Base-by-base conservation (phyloP, 2,888 invertebrate genomes). In the Cheilosia vulpina region DNA sequence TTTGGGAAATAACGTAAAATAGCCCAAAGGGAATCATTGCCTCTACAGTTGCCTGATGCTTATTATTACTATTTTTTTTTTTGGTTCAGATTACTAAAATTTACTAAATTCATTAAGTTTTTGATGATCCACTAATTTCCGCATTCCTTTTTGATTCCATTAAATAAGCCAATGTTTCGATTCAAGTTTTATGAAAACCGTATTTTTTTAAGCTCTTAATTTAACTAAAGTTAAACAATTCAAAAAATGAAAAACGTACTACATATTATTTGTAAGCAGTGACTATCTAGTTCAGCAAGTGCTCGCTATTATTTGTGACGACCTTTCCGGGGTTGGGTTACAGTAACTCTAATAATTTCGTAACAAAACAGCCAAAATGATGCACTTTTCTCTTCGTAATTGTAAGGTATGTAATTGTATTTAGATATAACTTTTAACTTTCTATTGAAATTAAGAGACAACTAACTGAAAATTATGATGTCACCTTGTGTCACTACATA, bases 141-240 rank as follows among this genome's bases (percentile, higher is more conserved):
- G 50, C 31, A 41, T 72, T 21, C 2, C 2, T 24, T 55, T 43
- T 58, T 17, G 13, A 47, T n/a, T 65, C 3, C 9, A 62, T 65
- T n/a, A 19, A 34, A 19, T 69, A 55, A 71, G 47, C 69, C 69
- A 62, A 63, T 78, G 31, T 63, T 21, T 63, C 68, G 55, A 71
- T 78, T 63, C 13, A 62, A 78, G 78, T 78, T 78, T 78, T 63
- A 78, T 78, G 78, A 78, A 78, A 78, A 78, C 78, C 78, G 55
- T 71, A 63, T 57, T 69, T 78, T 41, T 45, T 63, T 34, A 78
- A 75, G 75, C 65, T 63, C 69, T 63, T 52, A 60, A 52, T 41
- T 27, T 60, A 66, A 68, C 31, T 38, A 38, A 62, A 24, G 31
- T 24, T 15, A 47, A 34, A 41, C 55, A 6, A 52, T 31, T 31